Conservation (phyloP, 1,140 invertebrate genomes). For the Drosophila arizonae region DNA sequence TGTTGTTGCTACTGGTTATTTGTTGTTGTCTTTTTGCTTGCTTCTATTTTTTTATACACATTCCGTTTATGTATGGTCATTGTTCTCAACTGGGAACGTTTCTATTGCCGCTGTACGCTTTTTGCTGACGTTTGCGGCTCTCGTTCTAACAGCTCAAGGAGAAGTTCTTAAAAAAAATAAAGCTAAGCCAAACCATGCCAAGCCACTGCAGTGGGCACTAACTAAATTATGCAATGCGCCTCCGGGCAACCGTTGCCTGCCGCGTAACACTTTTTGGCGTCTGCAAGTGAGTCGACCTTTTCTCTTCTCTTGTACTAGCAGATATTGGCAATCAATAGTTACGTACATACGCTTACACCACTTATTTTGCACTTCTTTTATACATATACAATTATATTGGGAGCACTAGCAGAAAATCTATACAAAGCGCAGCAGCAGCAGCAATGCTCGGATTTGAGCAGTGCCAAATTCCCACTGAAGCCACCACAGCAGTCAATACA, state of each 20-base stretch:
- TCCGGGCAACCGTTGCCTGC: constrained; percentile 29
- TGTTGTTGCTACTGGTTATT: constrained; percentile 47
- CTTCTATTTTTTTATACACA: constrained; percentile 57
- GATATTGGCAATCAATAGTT: constrained; percentile 54
- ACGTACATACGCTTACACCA: constrained; percentile 41
- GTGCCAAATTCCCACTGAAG: constrained; percentile 30
- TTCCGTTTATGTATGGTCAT: constrained; percentile 47
- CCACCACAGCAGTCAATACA: constrained; percentile 37
- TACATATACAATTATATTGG: constrained; percentile 16
- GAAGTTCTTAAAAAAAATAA: constrained; percentile 47
- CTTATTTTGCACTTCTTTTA: constrained; percentile 29
- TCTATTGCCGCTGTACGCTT: constrained; percentile 19
- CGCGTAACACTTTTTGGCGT: constrained; percentile 36
- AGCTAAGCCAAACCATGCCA: constrained; percentile 18
- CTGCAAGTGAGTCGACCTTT: background rate
- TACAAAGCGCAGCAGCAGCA: constrained; percentile 47
- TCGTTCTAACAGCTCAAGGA: constrained; percentile 32
- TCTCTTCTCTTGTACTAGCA: constrained; percentile 10
- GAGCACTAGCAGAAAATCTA: constrained; percentile 48
- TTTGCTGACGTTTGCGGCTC: constrained; percentile 21
- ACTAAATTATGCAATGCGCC: constrained; percentile 63
- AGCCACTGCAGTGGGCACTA: constrained; percentile 10
- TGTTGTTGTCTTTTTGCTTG: constrained; percentile 3
- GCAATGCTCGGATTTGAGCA: constrained; percentile 16
- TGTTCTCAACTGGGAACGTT: constrained; percentile 22